phyloP scores from a whole-genome alignment of 2,797 vertebrate genomes.

The Tarsius wallacei region DNA sequence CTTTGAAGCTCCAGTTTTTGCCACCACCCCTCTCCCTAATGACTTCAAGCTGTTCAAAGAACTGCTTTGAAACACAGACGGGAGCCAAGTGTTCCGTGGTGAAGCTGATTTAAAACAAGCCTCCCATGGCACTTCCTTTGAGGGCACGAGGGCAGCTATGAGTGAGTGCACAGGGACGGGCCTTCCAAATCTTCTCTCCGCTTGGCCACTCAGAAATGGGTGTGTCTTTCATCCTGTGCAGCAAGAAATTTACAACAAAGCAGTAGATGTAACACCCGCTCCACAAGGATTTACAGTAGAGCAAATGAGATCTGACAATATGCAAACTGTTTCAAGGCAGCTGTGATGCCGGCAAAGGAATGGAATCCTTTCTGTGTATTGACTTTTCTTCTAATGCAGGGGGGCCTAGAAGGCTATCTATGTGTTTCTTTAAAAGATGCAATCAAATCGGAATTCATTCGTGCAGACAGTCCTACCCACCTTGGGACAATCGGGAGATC shows the following conservation, averaged over 20 bases:
- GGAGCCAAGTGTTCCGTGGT: constrained; percentile 69
- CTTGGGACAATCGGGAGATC: constrained; percentile 27
- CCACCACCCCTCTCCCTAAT: constrained; percentile 50
- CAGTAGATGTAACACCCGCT: constrained; percentile 50
- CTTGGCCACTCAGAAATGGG: constrained; percentile 34
- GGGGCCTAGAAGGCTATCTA: constrained; percentile 34
- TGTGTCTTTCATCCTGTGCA: constrained; percentile 66
- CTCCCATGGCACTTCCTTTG: constrained; percentile 69
- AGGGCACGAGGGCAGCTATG: neutral
- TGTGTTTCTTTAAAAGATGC: constrained; percentile 70
- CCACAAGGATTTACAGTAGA: constrained; percentile 62
- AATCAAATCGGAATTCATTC: constrained; percentile 70
- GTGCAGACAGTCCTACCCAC: constrained; percentile 17
- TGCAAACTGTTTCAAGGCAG: constrained; percentile 64
- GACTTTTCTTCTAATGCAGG: constrained; percentile 62
- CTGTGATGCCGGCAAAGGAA: constrained; percentile 55
- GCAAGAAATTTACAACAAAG: constrained; percentile 60
- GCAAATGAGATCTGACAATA: constrained; percentile 59
- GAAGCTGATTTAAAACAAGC: constrained; percentile 77
- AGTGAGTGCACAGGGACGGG: constrained; percentile 29
- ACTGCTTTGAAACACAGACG: constrained; percentile 73
- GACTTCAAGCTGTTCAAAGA: constrained; percentile 84
- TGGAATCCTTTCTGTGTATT: constrained; percentile 74
- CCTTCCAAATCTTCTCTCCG: constrained; percentile 29
- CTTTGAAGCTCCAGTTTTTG: constrained; percentile 76